Base-by-base conservation (phyloP, 1,140 invertebrate species). In the Dendroctonus ponderosae region DNA sequence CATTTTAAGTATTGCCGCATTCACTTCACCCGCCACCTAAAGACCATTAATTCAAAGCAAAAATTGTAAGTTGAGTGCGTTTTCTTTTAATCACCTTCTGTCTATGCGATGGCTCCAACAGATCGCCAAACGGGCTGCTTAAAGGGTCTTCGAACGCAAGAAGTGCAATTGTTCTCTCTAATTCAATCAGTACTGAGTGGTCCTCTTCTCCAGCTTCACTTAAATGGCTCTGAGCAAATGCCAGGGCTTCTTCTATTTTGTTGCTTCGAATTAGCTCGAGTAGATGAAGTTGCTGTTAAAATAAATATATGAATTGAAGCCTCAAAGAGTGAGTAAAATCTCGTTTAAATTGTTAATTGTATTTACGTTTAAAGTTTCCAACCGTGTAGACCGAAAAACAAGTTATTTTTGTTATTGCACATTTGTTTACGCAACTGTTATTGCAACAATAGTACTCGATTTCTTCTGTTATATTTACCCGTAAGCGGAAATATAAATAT, bases 91-190 rank as follows among this genome's bases (percentile, higher is more conserved):
- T 14, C 50, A 93, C 93, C 85, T 97, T 97, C 81, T 98, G 94
- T 72, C 94, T 84, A 76, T 97, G 94, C 39, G 93, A 91, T 5
- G 91, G 88, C 72, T 94, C 89, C n/a, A 99, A 81, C 11, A 99
- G 82, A 79, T 99, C 95, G 46, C 93, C 91, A 82, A 98, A 99
- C 0, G 97, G 97, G 67, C 94, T 97, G 56, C 87, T 89, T 71
- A 93, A 89, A 0, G 97, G 97, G 74, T 99, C 93, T 65, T 98
- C 96, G 80, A 99, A 99, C 7, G 97, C 97, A 7, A 99, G 80
- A 11, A 99, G 80, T 0, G 97, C 96, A 43, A 99, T 80, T 0
- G 97, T 98, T 67, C 96, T 81, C 74, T 93, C 91, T 26, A 92
- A 75, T 80, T 92, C 91, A 14, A 83, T 83, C 3, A 92, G 79